Percentiles rank a stretch among this genome's conserved stretches.
These are phyloP conservation scores for Xenopus tropicalis DNA, from an alignment of 2,113 vertebrate species.

Conservation along the genomic window UCB_Xtro_10.0 CM004450.2:91605001-91605500, in stretches of 20 bases:
- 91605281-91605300: background rate
- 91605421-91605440: conserved; percentile 5
- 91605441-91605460: conserved; percentile 14
- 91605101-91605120: conserved; percentile 48
- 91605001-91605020: conserved; percentile 62
- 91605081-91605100: conserved; percentile 45
- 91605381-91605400: background rate
- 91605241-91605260: background rate
- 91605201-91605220: background rate
- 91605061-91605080: conserved; percentile 46
- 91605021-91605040: conserved; percentile 51
- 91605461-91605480: conserved; percentile 36
- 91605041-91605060: conserved; percentile 48
- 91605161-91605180: conserved; percentile 30
- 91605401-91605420: background rate
- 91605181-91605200: conserved; percentile 41
- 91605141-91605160: conserved; percentile 46
- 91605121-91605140: conserved; percentile 39
- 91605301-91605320: background rate
- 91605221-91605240: background rate
- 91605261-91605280: background rate
- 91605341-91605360: background rate
- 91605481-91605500: conserved; percentile 7
- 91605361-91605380: background rate
- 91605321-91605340: background rate